These are phyloP conservation scores for Distichodus sexfasciatus DNA, from an alignment of 2,797 vertebrate genomes.

Conservation along the genomic window DNA sequence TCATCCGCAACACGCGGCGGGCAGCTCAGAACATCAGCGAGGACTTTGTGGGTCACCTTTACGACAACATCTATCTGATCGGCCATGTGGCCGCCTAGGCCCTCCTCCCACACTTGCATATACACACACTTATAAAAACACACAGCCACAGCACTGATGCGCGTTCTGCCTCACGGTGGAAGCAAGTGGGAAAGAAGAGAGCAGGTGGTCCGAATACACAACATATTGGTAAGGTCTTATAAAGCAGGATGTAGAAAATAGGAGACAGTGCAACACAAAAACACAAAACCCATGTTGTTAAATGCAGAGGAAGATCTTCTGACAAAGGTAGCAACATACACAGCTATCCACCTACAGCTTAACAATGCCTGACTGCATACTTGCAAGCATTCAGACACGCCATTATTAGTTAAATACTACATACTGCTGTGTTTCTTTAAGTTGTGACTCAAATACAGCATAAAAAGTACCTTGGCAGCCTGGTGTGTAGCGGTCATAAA, in stretches of 20 bases:
- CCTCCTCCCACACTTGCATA: constrained; percentile 26
- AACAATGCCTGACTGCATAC: constrained; percentile 46
- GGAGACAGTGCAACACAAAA: too few species aligned
- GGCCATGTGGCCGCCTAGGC: constrained; percentile 93
- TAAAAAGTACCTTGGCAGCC: background rate
- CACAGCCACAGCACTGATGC: constrained; percentile 37
- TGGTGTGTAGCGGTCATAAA: background rate
- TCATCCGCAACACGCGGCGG: constrained; percentile 94
- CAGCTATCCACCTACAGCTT: constrained; percentile 1
- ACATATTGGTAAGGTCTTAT: too few species aligned
- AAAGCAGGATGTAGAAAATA: too few species aligned
- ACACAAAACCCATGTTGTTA: background rate
- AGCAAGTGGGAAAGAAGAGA: constrained; percentile 64
- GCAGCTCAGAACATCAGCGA: constrained; percentile 97
- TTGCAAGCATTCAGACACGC: constrained; percentile 25
- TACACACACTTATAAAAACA: constrained; percentile 4
- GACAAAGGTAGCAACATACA: constrained; percentile 27
- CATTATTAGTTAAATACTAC: constrained; percentile 31
- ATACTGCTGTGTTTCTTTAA: constrained; percentile 23
- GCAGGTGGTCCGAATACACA: constrained; percentile 73
- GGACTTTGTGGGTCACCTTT: constrained; percentile 98
- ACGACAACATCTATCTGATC: constrained; percentile 99
- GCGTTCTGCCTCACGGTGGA: constrained; percentile 12
- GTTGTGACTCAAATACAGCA: constrained; percentile 9
- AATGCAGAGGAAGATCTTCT: constrained; percentile 40